Percentiles rank a stretch among this genome's conserved stretches.
phyloP scores from a whole-genome alignment of 2,888 invertebrate species.

The Nemotelus pantherinus region DNA sequence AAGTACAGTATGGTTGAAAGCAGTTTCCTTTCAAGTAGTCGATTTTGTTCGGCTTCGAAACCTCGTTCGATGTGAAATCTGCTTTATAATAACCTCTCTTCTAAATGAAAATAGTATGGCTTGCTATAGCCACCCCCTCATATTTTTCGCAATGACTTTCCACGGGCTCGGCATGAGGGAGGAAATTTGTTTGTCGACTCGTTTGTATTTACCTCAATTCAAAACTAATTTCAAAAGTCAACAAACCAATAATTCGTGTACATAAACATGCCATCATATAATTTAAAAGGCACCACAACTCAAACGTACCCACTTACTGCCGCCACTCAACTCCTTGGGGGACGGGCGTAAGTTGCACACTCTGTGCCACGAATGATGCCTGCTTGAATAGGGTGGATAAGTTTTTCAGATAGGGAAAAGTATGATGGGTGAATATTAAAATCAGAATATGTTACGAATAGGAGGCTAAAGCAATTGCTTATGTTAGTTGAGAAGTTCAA shows the following conservation, averaged over 20 bases:
- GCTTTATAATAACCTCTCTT: too few species aligned
- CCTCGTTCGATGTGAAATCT: too few species aligned
- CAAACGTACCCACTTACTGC: constrained; percentile 30
- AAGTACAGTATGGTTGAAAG: too few species aligned
- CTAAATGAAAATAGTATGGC: not conserved
- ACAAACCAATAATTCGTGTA: constrained; percentile 60
- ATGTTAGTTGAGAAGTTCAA: too few species aligned
- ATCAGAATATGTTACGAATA: too few species aligned
- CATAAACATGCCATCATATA: constrained; percentile 54
- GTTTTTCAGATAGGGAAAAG: too few species aligned
- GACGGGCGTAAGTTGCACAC: not conserved
- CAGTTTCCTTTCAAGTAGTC: too few species aligned
- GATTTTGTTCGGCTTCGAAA: too few species aligned
- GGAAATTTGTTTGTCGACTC: constrained; percentile 17
- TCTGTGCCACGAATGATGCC: too few species aligned
- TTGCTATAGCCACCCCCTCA: not conserved
- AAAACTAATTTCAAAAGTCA: constrained; percentile 64
- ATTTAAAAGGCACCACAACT: constrained; percentile 50
- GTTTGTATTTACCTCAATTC: constrained; percentile 62
- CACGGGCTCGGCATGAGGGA: not conserved
- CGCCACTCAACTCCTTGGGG: not conserved
- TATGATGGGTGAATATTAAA: too few species aligned
- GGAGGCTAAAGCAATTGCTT: too few species aligned
- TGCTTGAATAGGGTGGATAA: too few species aligned
- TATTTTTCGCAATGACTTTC: not conserved